A percentile compares a stretch with the other conserved stretches of the same genome.
Conservation (phyloP, 1,140 invertebrate genomes). For the Aphaenogaster floridana region DNA sequence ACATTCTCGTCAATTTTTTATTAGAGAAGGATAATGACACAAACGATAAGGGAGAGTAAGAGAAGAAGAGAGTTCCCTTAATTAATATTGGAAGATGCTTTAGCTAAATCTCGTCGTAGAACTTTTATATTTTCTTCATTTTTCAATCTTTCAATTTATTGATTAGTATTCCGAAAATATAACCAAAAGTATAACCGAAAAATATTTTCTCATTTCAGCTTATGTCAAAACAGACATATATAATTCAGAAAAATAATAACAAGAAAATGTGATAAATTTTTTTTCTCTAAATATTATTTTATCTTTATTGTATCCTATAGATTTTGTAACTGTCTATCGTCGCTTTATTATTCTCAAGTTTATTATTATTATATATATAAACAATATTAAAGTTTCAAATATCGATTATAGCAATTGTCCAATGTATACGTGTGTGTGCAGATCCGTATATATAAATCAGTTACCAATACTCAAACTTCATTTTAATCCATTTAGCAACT, state of each 20-base stretch:
- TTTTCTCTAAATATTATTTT: neutral
- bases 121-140: constrained; percentile 30
- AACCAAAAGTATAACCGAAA: neutral
- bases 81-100: constrained; percentile 49
- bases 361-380: neutral
- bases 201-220: constrained; percentile 9
- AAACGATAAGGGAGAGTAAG: constrained; percentile 12
- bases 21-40: constrained; percentile 22
- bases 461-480: constrained; percentile 14
- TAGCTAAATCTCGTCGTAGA: neutral
- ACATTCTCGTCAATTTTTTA: constrained; percentile 53
- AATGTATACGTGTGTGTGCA: neutral
- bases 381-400: neutral
- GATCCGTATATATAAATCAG: neutral
- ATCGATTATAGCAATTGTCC: constrained; percentile 1
- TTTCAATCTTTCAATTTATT: constrained; percentile 28
- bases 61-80: constrained; percentile 23
- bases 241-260: constrained; percentile 16
- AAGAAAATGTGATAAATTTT: neutral
- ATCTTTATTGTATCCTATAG: neutral
- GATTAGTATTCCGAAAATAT: neutral
- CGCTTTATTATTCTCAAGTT: neutral
- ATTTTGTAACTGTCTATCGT: neutral
- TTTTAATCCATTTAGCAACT: neutral
- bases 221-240: neutral